Evolutionary conservation across 1,140 invertebrate species (phyloP).

Genomic region (Anastrepha obliqua): DNA sequence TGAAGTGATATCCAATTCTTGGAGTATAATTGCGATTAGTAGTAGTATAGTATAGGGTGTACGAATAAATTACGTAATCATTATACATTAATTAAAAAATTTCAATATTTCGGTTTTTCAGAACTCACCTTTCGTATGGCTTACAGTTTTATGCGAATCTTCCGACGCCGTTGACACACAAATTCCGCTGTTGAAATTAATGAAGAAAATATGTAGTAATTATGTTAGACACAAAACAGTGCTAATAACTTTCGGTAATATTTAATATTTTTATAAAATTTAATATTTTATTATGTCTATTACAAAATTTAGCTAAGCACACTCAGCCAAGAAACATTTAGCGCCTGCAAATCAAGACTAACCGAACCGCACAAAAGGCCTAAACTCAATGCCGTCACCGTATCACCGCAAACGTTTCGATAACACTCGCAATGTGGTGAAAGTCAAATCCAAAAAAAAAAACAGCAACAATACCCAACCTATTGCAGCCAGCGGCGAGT

Average conservation of each 20-base stretch:
- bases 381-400: slow-evolving; percentile 9
- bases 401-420: neutral
- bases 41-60: no score
- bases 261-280: neutral
- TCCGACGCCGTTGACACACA: no score
- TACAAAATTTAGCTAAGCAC: slow-evolving; percentile 37
- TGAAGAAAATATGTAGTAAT: no score
- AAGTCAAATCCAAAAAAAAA: neutral
- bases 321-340: neutral
- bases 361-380: slow-evolving; percentile 28
- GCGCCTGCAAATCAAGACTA: neutral
- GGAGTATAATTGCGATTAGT: no score
- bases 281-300: neutral
- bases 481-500: neutral
- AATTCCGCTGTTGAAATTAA: no score
- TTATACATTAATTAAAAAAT: no score
- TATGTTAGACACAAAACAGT: no score
- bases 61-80: no score
- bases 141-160: neutral
- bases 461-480: neutral
- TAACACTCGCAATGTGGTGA: neutral
- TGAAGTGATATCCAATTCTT: no score
- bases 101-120: no score
- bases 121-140: neutral
- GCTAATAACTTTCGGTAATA: neutral